phyloP scores from a whole-genome alignment of 2,888 invertebrate species.

The Calameuta idolon region DNA sequence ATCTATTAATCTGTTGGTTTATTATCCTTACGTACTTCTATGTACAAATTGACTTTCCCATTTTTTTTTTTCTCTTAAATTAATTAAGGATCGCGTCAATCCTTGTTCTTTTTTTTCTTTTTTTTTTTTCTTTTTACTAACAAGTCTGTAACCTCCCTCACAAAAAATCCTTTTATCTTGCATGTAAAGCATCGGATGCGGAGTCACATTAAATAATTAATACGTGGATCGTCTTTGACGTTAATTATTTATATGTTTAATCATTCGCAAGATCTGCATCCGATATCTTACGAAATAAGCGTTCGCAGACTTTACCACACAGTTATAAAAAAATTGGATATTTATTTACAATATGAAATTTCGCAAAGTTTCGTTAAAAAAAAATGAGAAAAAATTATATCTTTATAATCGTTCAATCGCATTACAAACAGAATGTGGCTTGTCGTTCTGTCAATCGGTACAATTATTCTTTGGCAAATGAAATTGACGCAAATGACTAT shows the following conservation, averaged over 20 bases:
- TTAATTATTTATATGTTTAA: neutral
- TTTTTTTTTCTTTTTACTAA: constrained; percentile 10
- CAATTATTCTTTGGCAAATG: neutral
- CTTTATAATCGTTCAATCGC: neutral
- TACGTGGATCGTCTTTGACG: neutral
- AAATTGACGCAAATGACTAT: neutral
- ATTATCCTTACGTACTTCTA: constrained; percentile 29
- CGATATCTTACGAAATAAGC: neutral
- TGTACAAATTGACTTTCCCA: constrained; percentile 48
- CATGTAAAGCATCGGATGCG: neutral
- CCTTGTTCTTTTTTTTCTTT: constrained; percentile 17
- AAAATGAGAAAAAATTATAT: neutral
- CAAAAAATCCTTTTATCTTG: neutral
- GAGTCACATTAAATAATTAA: neutral
- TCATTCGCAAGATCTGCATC: neutral
- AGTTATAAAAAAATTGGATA: neutral
- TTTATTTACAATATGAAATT: neutral
- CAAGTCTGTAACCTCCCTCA: neutral
- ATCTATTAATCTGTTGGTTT: constrained; percentile 20
- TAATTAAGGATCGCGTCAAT: constrained; percentile 24
- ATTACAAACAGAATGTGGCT: neutral
- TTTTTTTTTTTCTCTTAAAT: constrained; percentile 20
- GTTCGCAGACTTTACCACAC: neutral
- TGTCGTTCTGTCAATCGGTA: neutral
- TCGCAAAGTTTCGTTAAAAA: neutral